Conservation (phyloP, 2,888 invertebrate species). For the Parnassius apollo region DNA sequence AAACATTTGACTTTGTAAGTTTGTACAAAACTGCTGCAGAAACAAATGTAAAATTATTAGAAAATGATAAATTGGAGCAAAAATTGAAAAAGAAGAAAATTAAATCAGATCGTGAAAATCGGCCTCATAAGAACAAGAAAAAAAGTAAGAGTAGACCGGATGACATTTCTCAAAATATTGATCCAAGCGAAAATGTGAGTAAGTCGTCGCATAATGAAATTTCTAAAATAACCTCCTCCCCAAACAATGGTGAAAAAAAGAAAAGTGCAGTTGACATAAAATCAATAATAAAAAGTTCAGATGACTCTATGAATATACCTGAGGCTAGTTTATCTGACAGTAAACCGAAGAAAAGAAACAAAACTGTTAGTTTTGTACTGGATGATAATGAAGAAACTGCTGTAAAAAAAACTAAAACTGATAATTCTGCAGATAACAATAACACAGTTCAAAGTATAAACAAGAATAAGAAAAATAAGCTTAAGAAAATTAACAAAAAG, state of each 20-base stretch:
- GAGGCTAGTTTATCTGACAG: constrained; percentile 29
- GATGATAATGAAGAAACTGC: constrained; percentile 57
- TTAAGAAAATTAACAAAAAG: constrained; percentile 29
- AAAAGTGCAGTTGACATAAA: constrained; percentile 42
- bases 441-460: constrained; percentile 20
- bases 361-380: constrained; percentile 68
- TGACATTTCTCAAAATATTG: constrained; percentile 28
- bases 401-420: constrained; percentile 60
- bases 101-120: constrained; percentile 39
- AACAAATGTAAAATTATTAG: constrained; percentile 38
- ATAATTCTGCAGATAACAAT: constrained; percentile 36
- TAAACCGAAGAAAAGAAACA: constrained; percentile 65
- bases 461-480: constrained; percentile 30
- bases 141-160: constrained; percentile 38
- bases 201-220: constrained; percentile 32
- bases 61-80: constrained; percentile 35
- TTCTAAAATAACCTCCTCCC: constrained; percentile 49
- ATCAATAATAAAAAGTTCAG: constrained; percentile 55
- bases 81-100: constrained; percentile 33
- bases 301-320: constrained; percentile 39
- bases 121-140: constrained; percentile 45
- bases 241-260: constrained; percentile 36
- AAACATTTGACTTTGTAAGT: constrained; percentile 54
- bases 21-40: constrained; percentile 56
- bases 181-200: constrained; percentile 23